These are phyloP conservation scores for Lerista edwardsae DNA, from an alignment of 2,797 vertebrate genomes.

Conservation along the genomic window DNA sequence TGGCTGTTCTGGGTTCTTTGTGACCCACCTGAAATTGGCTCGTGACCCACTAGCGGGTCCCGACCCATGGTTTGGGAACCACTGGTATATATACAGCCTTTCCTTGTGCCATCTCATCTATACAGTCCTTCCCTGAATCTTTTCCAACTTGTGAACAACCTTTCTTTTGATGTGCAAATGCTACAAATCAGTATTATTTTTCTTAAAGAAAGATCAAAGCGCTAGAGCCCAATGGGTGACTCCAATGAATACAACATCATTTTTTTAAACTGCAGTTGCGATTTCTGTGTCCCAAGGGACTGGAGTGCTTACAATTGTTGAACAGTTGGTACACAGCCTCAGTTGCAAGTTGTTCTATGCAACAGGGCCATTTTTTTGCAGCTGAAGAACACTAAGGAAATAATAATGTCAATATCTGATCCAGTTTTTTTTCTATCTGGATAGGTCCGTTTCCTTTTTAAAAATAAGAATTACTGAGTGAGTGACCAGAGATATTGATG, in stretches of 20 bases:
- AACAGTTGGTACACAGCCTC: too few species aligned
- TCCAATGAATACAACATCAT: neutral
- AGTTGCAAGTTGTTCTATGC: too few species aligned
- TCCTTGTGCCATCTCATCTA: neutral
- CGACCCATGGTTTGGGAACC: too few species aligned
- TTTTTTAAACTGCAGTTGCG: neutral
- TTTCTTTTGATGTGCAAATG: constrained; percentile 10
- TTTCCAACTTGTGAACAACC: neutral
- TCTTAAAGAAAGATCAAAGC: neutral
- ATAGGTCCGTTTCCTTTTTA: too few species aligned
- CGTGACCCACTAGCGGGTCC: too few species aligned
- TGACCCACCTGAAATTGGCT: too few species aligned
- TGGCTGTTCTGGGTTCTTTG: too few species aligned
- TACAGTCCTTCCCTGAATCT: neutral
- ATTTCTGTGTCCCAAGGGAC: neutral
- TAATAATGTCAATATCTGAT: neutral
- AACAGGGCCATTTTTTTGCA: too few species aligned
- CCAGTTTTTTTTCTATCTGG: neutral
- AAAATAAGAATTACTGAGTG: too few species aligned
- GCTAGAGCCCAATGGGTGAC: neutral
- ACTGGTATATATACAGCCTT: neutral
- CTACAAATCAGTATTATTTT: constrained; percentile 13
- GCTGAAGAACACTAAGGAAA: neutral
- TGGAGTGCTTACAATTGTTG: too few species aligned
- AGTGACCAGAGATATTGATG: too few species aligned